Evolutionary conservation across 2,113 vertebrate species (phyloP), one percentile per base, ranked within the genome.

Genomic region (Nannospalax galili): DNA sequence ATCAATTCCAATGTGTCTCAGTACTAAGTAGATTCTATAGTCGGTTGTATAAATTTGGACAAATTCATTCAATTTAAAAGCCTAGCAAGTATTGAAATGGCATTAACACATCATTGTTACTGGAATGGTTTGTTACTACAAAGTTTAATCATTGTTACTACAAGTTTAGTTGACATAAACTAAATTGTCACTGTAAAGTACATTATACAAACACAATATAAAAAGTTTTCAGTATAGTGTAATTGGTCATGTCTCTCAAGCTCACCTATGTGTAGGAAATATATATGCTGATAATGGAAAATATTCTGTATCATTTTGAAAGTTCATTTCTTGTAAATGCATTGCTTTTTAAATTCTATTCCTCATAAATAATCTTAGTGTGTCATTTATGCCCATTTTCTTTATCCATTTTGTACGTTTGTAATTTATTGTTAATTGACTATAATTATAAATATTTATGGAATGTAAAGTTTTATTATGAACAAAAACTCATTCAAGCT

Each of bases 21-120:
- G 88, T 79, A 60, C 48, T 92, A 92, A 90, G 1, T 91, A 74
- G 80, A 95, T 91, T 92, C 90, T 92, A 92, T 85, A 56, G 72
- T 97, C 62, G 95, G 37, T 95, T 97, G 67, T 95, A 89, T 97
- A 94, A 92, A 97, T 97, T 80, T 95, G 97, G 92, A 97, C 60
- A 97, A 96, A 97, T 26, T 95, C 42, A 60, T 95, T 98, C 60
- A 93, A 52, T 97, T 98, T 98, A 95, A 97, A 98, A 97, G 75
- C 28, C 26, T 42, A 98, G 93, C 92, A 97, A 97, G 94, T 72
- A n/a, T 97, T 97, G 93, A 88, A 97, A 52, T 37, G 86, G n/a
- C 90, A 87, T 96, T 97, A 94, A 67, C 16, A 75, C 79, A 42
- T 78, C 94, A 74, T 70, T 96, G 96, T 89, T 96, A n/a, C 58